Conservation (phyloP, 2,113 vertebrate species). For the Ceyx margarethae region DNA sequence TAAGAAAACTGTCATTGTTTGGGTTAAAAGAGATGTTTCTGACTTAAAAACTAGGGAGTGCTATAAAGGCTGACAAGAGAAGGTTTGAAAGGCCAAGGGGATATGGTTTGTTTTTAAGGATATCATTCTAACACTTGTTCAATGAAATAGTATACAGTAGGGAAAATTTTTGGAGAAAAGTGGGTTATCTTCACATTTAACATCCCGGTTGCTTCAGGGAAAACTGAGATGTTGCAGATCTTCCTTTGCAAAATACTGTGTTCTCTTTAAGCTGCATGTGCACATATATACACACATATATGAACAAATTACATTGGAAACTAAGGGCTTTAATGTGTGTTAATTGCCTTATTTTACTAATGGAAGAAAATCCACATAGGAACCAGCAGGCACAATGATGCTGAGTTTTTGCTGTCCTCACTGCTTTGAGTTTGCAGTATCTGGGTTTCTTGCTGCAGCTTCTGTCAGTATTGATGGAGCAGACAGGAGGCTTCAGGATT, state of each 20-base stretch:
- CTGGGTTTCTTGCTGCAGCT: not conserved
- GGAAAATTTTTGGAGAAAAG: not conserved
- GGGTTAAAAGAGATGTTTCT: not conserved
- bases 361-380: not conserved
- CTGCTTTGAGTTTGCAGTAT: not conserved
- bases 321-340: not conserved
- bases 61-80: not conserved
- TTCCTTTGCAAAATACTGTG: not conserved
- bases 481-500: not conserved
- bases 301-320: not conserved
- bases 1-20: not conserved
- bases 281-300: not conserved
- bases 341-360: not conserved
- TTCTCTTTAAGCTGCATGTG: not conserved
- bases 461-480: not conserved
- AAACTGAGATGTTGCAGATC: not conserved
- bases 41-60: not conserved
- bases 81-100: not conserved
- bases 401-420: not conserved
- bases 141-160: not conserved
- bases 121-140: not conserved
- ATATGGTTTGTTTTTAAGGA: not conserved
- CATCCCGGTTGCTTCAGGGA: not conserved
- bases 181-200: not conserved
- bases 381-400: not conserved